Conservation (phyloP, 2,888 invertebrate genomes). For the Platerodrilus igneus region DNA sequence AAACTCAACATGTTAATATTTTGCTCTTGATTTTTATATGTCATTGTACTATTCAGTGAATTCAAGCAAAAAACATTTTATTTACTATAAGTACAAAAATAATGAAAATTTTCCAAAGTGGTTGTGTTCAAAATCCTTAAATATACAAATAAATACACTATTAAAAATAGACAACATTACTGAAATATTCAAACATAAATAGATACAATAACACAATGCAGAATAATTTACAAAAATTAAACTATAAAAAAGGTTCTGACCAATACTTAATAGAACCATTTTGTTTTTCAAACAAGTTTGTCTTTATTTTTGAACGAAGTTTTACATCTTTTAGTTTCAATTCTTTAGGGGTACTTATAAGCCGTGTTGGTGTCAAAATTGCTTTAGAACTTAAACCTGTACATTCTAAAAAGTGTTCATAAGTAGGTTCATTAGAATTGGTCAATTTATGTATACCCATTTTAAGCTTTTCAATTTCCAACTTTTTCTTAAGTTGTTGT, state of each 20-base stretch:
- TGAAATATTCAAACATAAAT: too few relatives aligned
- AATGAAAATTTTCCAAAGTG: too few relatives aligned
- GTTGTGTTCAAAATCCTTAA: too few relatives aligned
- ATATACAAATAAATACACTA: too few relatives aligned
- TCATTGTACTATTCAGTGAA: too few relatives aligned
- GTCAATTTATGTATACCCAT: too few relatives aligned
- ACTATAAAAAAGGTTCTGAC: constrained; percentile 45
- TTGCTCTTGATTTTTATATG: too few relatives aligned
- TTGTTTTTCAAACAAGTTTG: constrained; percentile 51
- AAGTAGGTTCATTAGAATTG: constrained; percentile 49
- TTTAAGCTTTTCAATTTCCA: constrained; percentile 49
- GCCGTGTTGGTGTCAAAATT: constrained; percentile 62
- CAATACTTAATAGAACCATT: constrained; percentile 47
- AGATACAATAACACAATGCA: too few relatives aligned
- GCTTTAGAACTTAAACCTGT: constrained; percentile 78
- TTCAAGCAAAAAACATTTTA: too few relatives aligned
- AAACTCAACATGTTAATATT: too few relatives aligned
- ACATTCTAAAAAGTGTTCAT: constrained; percentile 73
- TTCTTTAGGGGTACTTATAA: constrained; percentile 71
- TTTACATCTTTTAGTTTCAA: constrained; percentile 75
- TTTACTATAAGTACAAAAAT: too few relatives aligned
- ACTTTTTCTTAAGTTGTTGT: constrained; percentile 41
- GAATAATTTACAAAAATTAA: constrained; percentile 3
- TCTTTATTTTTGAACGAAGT: constrained; percentile 63
- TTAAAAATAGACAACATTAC: too few relatives aligned